Percentiles rank a stretch among this genome's conserved stretches.
Evolutionary conservation across 2,888 invertebrate genomes (phyloP).

Genomic region (Ctenicera cuprea): DNA sequence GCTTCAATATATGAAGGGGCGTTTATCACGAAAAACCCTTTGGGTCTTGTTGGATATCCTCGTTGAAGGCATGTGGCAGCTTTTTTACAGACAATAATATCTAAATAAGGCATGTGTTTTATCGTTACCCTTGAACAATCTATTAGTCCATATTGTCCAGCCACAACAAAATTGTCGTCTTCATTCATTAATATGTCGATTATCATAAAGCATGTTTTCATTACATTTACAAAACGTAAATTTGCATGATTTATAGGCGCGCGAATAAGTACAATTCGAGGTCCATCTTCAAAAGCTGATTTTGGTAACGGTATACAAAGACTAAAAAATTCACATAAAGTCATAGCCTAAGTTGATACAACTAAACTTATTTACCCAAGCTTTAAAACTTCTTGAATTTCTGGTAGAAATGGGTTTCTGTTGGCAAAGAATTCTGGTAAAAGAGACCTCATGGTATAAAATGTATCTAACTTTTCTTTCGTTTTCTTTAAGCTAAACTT

Average conservation of each 20-base stretch:
- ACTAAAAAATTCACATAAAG: too few species aligned
- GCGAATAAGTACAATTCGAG: not conserved
- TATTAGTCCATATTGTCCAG: conserved; percentile 74
- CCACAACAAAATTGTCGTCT: conserved; percentile 76
- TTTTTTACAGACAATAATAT: conserved; percentile 77
- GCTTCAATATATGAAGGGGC: conserved; percentile 77
- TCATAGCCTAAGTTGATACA: too few species aligned
- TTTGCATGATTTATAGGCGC: not conserved
- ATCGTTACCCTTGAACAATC: conserved; percentile 75
- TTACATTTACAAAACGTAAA: not conserved
- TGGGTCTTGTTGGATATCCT: conserved; percentile 76
- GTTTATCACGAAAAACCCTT: conserved; percentile 77
- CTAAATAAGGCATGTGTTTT: conserved; percentile 72
- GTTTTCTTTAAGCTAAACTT: conserved; percentile 76
- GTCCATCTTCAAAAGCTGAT: not conserved
- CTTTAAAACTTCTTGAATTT: conserved; percentile 60
- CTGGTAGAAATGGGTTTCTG: conserved; percentile 70
- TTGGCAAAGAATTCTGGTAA: conserved; percentile 77
- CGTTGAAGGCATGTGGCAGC: conserved; percentile 72
- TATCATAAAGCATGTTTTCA: conserved; percentile 69
- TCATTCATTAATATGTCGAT: conserved; percentile 76
- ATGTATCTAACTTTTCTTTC: conserved; percentile 76
- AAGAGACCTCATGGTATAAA: conserved; percentile 75
- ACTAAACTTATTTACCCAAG: conserved; percentile 68
- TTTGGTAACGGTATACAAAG: conserved; percentile 5